Conservation (phyloP, 1,140 invertebrate genomes). For the Drosophila ambigua region DNA sequence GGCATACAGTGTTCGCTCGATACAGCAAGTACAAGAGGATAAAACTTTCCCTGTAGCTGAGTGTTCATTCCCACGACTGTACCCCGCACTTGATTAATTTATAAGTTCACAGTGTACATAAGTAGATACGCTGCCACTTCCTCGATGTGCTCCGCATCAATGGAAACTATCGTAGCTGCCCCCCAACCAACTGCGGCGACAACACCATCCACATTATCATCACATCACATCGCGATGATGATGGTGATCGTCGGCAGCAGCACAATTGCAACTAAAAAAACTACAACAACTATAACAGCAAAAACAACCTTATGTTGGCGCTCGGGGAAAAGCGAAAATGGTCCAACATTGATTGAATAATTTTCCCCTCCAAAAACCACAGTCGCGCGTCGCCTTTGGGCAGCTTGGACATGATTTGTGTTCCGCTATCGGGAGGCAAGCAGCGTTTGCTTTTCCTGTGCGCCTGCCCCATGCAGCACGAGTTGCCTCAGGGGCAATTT, state of each 20-base stretch:
- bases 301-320: conserved; percentile 64
- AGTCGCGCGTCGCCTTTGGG: neutral
- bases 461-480: conserved; percentile 1
- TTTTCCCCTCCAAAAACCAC: conserved; percentile 48
- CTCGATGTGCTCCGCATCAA: conserved; percentile 48
- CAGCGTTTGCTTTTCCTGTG: conserved; percentile 22
- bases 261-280: conserved; percentile 48
- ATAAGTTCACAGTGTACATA: too few species aligned
- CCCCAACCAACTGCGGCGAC: conserved; percentile 25
- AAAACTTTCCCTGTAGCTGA: neutral
- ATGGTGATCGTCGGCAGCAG: conserved; percentile 13
- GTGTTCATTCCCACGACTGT: conserved; percentile 14
- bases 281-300: conserved; percentile 4
- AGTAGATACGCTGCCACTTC: conserved; percentile 40
- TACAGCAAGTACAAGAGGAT: too few species aligned
- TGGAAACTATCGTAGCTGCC: conserved; percentile 55
- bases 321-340: conserved; percentile 61
- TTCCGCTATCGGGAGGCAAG: conserved; percentile 11
- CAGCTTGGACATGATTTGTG: conserved; percentile 12
- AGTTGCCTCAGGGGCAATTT: conserved; percentile 2
- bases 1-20: too few species aligned
- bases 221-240: conserved; percentile 17
- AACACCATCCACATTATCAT: conserved; percentile 35
- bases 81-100: neutral
- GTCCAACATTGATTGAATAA: conserved; percentile 79